Evolutionary conservation across 1,140 invertebrate genomes (phyloP).

Genomic region (Drosophila ercepeae): DNA sequence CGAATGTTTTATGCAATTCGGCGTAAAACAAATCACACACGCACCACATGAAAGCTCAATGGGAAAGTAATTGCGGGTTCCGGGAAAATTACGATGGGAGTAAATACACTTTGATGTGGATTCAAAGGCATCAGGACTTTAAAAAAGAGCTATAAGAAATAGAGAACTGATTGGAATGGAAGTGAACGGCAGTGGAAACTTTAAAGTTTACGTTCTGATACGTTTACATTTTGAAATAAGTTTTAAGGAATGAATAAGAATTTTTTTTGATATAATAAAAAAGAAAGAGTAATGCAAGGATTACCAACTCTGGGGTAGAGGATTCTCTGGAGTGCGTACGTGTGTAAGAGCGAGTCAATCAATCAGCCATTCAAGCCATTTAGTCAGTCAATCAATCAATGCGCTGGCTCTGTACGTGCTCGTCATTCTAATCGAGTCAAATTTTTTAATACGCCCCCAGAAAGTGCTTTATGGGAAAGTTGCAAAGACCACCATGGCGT

Average conservation of each 20-base stretch:
- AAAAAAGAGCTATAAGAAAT: neutral
- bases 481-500: constrained; percentile 14
- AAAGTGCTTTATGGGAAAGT: constrained; percentile 24
- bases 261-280: neutral
- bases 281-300: constrained; percentile 21
- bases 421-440: constrained; percentile 65
- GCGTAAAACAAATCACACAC: constrained; percentile 71
- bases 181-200: too few relatives aligned
- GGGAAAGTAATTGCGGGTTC: constrained; percentile 41
- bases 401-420: constrained; percentile 51
- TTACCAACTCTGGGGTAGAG: neutral
- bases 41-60: constrained; percentile 49
- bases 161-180: neutral
- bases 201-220: neutral
- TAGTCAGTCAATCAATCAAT: constrained; percentile 80
- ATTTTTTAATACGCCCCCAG: constrained; percentile 56
- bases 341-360: constrained; percentile 63
- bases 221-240: too few relatives aligned
- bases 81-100: constrained; percentile 34
- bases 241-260: neutral
- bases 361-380: constrained; percentile 78
- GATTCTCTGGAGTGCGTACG: constrained; percentile 41
- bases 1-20: constrained; percentile 72
- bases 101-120: constrained; percentile 32
- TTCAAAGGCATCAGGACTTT: neutral